phyloP scores from a whole-genome alignment of 30 jellyfish, hydroid and myxozoan species.

The Rhopilema esculentum region DNA sequence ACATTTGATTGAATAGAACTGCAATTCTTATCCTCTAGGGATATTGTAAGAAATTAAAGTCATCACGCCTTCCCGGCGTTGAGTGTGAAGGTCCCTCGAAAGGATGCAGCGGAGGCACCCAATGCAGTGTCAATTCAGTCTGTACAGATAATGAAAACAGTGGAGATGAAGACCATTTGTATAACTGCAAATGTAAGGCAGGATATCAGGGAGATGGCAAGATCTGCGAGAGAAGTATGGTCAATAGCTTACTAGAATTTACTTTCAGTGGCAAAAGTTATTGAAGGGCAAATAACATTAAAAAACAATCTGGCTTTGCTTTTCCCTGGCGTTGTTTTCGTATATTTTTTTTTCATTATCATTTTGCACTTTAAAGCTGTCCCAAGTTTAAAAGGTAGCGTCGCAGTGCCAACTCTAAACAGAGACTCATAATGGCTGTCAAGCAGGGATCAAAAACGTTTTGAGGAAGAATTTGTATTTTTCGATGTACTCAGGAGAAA shows the following conservation, averaged over 20 bases:
- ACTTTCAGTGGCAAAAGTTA: not conserved
- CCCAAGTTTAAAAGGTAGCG: too few relatives aligned
- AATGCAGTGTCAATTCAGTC: constrained; percentile 46
- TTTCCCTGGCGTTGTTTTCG: too few relatives aligned
- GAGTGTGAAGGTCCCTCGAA: constrained; percentile 73
- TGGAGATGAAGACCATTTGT: constrained; percentile 18
- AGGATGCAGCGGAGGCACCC: constrained; percentile 70
- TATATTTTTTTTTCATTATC: too few relatives aligned
- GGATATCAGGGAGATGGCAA: constrained; percentile 66
- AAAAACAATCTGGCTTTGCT: not conserved
- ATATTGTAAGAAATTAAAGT: constrained; percentile 35
- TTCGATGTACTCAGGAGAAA: too few relatives aligned
- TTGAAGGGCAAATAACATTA: not conserved
- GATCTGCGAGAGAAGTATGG: constrained; percentile 37
- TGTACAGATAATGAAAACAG: constrained; percentile 36
- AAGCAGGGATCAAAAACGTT: too few relatives aligned
- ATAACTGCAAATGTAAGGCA: constrained; percentile 41
- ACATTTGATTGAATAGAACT: not conserved
- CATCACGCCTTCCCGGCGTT: constrained; percentile 1
- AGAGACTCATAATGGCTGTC: too few relatives aligned
- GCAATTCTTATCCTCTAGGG: constrained; percentile 3
- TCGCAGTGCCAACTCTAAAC: too few relatives aligned
- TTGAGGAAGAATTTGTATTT: too few relatives aligned
- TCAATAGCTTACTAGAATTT: not conserved
- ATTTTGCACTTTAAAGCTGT: too few relatives aligned